Conservation (phyloP, 2,888 invertebrate species). For the Rhingia rostrata region DNA sequence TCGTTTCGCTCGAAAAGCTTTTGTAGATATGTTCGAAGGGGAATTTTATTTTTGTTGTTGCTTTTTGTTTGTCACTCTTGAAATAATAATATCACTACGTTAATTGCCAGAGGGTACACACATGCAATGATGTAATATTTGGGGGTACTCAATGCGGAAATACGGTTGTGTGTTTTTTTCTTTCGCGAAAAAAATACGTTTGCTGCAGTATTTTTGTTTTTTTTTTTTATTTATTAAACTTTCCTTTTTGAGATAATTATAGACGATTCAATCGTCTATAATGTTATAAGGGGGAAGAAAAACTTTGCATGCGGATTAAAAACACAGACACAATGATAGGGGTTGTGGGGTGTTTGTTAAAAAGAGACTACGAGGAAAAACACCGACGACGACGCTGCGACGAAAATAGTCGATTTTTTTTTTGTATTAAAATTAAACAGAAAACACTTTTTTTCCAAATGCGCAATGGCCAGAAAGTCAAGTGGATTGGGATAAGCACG, state of each 20-base stretch:
- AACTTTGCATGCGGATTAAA: slow-evolving; percentile 45
- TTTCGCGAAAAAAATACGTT: slow-evolving; percentile 24
- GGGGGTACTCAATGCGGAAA: slow-evolving; percentile 44
- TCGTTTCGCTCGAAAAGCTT: slow-evolving; percentile 43
- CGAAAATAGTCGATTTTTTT: slow-evolving; percentile 56
- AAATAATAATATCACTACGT: slow-evolving; percentile 51
- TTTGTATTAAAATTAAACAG: slow-evolving; percentile 31
- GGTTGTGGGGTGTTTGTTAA: slow-evolving; percentile 7
- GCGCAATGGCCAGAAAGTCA: slow-evolving; percentile 62
- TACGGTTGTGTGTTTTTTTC: slow-evolving; percentile 5
- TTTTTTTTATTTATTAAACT: slow-evolving; percentile 42
- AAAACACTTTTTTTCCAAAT: slow-evolving; percentile 37
- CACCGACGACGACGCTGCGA: slow-evolving; percentile 59
- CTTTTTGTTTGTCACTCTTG: slow-evolving; percentile 26
- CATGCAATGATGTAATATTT: slow-evolving; percentile 64
- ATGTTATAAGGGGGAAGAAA: slow-evolving; percentile 20
- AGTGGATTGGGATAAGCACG: slow-evolving; percentile 45
- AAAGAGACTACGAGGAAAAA: slow-evolving; percentile 32
- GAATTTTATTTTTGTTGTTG: background rate
- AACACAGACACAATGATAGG: background rate
- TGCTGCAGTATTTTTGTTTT: slow-evolving; percentile 42
- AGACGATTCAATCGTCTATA: slow-evolving; percentile 66
- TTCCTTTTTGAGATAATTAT: slow-evolving; percentile 62
- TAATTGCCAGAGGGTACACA: slow-evolving; percentile 42
- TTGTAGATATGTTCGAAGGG: background rate